Conservation (phyloP, 2,888 invertebrate species). For the Sesia bembeciformis region DNA sequence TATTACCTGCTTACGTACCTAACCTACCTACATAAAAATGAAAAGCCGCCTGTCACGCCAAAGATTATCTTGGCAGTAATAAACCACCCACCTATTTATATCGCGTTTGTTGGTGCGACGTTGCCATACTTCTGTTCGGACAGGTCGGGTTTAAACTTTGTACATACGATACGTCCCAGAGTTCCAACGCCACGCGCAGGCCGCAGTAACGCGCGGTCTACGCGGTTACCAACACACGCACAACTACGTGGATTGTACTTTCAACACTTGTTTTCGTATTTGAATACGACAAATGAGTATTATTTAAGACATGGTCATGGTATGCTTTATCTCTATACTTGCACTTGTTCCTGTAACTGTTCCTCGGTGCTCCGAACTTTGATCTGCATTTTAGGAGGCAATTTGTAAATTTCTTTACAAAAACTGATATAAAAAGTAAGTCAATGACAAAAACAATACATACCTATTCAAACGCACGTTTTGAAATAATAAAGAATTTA, state of each 20-base stretch:
- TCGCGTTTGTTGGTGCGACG: conserved; percentile 20
- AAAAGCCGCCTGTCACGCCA: conserved; percentile 17
- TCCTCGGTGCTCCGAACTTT: too few species aligned
- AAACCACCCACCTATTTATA: conserved; percentile 29
- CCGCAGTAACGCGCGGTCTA: neutral
- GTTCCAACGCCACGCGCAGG: neutral
- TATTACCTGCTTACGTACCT: too few species aligned
- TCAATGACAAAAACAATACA: too few species aligned
- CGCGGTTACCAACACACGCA: neutral
- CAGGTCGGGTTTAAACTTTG: neutral
- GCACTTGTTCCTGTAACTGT: too few species aligned
- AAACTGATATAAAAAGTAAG: too few species aligned
- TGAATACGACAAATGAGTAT: neutral
- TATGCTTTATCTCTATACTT: neutral
- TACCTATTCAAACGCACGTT: too few species aligned
- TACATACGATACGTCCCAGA: neutral
- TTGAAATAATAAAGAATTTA: too few species aligned
- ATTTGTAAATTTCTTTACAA: too few species aligned
- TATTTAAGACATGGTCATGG: neutral
- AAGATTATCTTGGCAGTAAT: conserved; percentile 24
- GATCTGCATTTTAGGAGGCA: too few species aligned
- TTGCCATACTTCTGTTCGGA: conserved; percentile 16
- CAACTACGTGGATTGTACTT: neutral
- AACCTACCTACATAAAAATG: conserved; percentile 9
- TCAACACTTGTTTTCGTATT: neutral